Conservation (phyloP, 2,113 vertebrate genomes). For the Chrysochloris asiatica region DNA sequence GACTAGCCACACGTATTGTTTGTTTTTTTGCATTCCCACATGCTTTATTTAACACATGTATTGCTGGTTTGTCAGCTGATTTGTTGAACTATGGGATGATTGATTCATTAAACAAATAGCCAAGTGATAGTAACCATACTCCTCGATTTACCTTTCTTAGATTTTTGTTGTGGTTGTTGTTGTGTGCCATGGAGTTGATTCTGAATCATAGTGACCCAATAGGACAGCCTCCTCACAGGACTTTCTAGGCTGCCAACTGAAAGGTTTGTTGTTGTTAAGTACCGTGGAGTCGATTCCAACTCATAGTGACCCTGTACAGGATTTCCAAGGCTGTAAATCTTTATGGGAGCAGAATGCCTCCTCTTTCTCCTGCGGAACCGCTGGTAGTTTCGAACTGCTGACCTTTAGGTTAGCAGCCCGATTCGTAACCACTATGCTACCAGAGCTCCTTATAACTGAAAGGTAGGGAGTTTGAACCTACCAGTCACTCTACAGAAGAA, state of each 20-base stretch:
- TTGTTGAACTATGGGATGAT: conserved; percentile 58
- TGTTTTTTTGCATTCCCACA: not conserved
- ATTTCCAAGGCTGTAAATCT: too few relatives aligned
- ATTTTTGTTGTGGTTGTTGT: not conserved
- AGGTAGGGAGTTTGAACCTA: not conserved
- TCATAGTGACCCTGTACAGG: too few relatives aligned
- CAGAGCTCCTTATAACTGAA: too few relatives aligned
- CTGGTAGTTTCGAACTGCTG: too few relatives aligned
- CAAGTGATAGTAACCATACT: not conserved
- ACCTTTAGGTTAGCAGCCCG: too few relatives aligned
- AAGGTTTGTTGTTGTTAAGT: too few relatives aligned
- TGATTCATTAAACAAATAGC: conserved; percentile 18
- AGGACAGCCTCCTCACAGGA: not conserved
- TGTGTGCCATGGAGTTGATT: not conserved
- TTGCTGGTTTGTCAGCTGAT: conserved; percentile 57
- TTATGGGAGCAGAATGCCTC: too few relatives aligned
- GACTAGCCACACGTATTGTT: conserved; percentile 54
- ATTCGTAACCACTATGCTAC: too few relatives aligned
- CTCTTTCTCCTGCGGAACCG: too few relatives aligned
- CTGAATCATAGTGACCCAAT: not conserved
- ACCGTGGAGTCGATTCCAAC: too few relatives aligned
- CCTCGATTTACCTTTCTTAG: not conserved
- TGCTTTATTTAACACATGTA: conserved; percentile 32
- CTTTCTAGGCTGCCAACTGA: not conserved
- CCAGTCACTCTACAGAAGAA: not conserved